Conservation (phyloP, 2,113 vertebrate genomes). For the Willisornis vidua region DNA sequence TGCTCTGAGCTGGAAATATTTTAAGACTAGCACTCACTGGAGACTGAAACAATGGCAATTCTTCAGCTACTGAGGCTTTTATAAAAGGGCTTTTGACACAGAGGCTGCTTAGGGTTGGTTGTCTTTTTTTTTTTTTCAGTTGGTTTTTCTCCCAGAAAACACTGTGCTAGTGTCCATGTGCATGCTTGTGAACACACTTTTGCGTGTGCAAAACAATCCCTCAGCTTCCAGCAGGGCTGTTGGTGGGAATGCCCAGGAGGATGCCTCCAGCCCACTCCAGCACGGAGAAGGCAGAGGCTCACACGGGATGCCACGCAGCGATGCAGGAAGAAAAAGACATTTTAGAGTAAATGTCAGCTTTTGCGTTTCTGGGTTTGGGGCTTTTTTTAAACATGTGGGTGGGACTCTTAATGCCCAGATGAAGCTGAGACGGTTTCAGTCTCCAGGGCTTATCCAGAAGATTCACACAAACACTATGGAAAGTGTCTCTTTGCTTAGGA, state of each 20-base stretch:
- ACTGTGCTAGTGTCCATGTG: fast-evolving
- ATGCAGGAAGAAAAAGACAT: conserved; percentile 40
- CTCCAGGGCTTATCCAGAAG: conserved; percentile 24
- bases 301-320: background rate
- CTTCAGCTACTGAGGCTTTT: conserved; percentile 54
- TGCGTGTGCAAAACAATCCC: background rate
- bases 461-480: conserved; percentile 43
- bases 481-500: conserved; percentile 46
- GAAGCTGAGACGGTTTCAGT: background rate
- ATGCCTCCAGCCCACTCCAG: background rate
- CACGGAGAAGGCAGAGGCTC: background rate
- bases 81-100: conserved; percentile 57
- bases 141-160: background rate
- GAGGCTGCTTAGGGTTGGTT: conserved; percentile 11
- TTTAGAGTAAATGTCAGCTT: conserved; percentile 56
- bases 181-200: fast-evolving
- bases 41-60: conserved; percentile 63
- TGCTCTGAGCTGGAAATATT: conserved; percentile 65
- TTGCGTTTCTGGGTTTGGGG: conserved; percentile 43
- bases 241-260: background rate
- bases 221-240: fast-evolving
- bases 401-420: conserved; percentile 41
- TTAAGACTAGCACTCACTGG: conserved; percentile 61
- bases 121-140: background rate
- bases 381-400: conserved; percentile 36